Evolutionary conservation across 2,113 vertebrate species (phyloP).

Genomic region (Baryphthengus martii): DNA sequence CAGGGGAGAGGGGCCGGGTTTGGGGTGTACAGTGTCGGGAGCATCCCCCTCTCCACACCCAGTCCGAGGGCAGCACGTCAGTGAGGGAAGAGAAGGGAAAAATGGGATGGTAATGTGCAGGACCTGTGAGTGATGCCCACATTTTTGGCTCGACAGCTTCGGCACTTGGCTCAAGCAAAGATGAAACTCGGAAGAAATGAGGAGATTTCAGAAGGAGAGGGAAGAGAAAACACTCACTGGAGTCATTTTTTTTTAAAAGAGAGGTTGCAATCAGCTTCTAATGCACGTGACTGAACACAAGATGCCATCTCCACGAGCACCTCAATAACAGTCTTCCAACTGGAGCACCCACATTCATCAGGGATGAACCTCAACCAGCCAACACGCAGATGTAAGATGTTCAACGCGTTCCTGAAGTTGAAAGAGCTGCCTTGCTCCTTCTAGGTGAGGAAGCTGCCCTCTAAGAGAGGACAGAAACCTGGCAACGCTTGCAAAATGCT

Average conservation of each 20-base stretch:
- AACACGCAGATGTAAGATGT: not conserved
- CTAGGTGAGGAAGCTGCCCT: not conserved
- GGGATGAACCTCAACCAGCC: not conserved
- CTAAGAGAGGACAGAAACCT: not conserved
- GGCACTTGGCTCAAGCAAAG: not conserved
- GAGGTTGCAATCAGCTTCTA: not conserved
- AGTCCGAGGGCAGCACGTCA: not conserved
- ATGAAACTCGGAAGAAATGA: not conserved
- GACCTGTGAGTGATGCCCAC: no score
- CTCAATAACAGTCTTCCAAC: not conserved
- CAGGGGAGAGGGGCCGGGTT: not conserved
- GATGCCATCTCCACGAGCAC: not conserved
- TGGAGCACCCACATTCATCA: not conserved
- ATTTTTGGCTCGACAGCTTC: no score
- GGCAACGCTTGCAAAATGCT: not conserved
- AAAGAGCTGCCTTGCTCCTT: not conserved
- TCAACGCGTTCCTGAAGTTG: not conserved
- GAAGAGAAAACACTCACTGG: not conserved
- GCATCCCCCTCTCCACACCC: not conserved
- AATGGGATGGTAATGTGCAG: not conserved
- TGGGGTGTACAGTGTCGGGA: not conserved
- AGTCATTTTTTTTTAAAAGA: not conserved
- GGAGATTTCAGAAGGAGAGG: not conserved
- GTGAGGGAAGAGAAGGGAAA: not conserved
- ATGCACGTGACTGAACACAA: fast-evolving